These are phyloP conservation scores for Halcyon leucocephala DNA, from an alignment of 2,797 vertebrate species.

Conservation along the genomic window DNA sequence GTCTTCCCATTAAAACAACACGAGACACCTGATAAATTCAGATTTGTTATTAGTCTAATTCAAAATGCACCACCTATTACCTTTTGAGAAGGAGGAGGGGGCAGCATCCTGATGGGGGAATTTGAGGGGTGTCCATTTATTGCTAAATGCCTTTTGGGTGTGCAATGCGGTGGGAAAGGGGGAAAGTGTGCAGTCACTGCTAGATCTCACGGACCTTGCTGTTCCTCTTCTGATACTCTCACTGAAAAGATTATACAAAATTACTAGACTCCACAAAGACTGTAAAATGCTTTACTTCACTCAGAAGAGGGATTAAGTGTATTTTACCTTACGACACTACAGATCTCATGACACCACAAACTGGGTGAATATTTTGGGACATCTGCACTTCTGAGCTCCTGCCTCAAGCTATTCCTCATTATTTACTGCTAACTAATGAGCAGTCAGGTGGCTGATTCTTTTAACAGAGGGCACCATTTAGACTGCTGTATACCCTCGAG, in stretches of 20 bases:
- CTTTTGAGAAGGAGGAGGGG: neutral
- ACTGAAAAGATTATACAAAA: conserved; percentile 55
- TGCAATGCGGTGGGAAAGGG: neutral
- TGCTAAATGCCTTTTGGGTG: neutral
- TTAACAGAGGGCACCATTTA: conserved; percentile 58
- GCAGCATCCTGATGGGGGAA: accelerated
- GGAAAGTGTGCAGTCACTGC: neutral
- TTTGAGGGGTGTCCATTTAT: neutral
- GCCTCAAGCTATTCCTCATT: conserved; percentile 62
- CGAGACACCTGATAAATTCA: neutral
- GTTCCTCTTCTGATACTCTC: conserved; percentile 16
- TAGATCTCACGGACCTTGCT: neutral
- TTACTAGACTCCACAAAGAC: conserved; percentile 53
- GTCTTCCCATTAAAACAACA: neutral
- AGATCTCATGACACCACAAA: conserved; percentile 65
- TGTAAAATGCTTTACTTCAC: conserved; percentile 59
- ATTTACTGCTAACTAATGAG: conserved; percentile 64
- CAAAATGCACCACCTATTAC: neutral
- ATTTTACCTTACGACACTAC: conserved; percentile 59
- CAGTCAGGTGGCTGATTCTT: conserved; percentile 67
- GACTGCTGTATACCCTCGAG: conserved; percentile 51
- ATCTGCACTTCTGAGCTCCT: conserved; percentile 54
- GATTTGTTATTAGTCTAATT: neutral
- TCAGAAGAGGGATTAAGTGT: conserved; percentile 65
- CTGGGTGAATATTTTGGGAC: conserved; percentile 35